phyloP scores from a whole-genome alignment of 2,888 invertebrate species.

The Cerceris ruficornis region DNA sequence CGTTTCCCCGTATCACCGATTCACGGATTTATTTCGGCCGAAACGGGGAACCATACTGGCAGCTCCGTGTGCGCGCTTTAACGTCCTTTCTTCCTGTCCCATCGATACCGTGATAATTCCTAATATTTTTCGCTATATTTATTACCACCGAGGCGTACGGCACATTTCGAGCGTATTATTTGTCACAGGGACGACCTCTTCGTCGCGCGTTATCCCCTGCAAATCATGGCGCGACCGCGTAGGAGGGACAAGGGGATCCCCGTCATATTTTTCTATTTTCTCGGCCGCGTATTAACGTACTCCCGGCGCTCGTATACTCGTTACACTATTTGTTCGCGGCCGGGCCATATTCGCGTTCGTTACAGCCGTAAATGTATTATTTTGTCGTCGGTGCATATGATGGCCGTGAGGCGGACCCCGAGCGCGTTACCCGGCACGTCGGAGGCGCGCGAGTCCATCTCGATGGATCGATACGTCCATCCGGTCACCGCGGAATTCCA shows the following conservation, averaged over 20 bases:
- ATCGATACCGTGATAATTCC: slow-evolving; percentile 24
- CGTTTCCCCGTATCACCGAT: slow-evolving; percentile 2
- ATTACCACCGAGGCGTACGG: slow-evolving; percentile 10
- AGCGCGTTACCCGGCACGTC: background rate
- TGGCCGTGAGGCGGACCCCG: slow-evolving; percentile 17
- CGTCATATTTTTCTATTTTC: slow-evolving; percentile 30
- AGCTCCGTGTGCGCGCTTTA: background rate
- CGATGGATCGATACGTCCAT: slow-evolving; percentile 69
- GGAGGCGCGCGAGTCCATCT: slow-evolving; percentile 48
- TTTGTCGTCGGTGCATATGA: slow-evolving; percentile 53
- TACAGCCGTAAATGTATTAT: slow-evolving; percentile 40
- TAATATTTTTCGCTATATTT: slow-evolving; percentile 34
- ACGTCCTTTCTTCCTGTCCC: background rate
- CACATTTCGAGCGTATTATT: slow-evolving; percentile 25
- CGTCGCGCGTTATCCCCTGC: no score
- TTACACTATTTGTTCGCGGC: slow-evolving; percentile 19
- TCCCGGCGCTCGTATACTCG: background rate
- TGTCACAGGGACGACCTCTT: background rate
- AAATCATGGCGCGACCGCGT: background rate
- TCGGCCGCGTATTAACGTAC: background rate
- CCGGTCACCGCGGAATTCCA: slow-evolving; percentile 62
- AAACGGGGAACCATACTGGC: slow-evolving; percentile 4
- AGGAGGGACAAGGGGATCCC: background rate
- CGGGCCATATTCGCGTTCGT: slow-evolving; percentile 18
- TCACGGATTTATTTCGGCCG: slow-evolving; percentile 34